Conservation (phyloP, 2,797 vertebrate species). For the Falco berigora region DNA sequence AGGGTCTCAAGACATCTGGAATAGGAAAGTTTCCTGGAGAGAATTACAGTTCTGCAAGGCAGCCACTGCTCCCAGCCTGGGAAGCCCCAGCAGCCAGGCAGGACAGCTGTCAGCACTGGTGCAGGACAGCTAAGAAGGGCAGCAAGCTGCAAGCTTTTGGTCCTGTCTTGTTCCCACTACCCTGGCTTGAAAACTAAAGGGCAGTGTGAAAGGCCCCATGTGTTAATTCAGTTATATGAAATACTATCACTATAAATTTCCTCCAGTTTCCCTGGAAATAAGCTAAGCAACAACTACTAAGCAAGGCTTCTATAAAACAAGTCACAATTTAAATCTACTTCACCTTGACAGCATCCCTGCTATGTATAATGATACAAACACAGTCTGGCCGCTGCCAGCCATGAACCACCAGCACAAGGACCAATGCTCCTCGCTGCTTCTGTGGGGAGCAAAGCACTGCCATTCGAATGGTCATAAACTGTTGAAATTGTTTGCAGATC, state of each 20-base stretch:
- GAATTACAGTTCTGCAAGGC: background rate
- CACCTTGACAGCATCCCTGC: background rate
- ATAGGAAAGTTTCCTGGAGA: background rate
- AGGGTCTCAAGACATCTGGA: background rate
- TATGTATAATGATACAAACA: rapidly evolving
- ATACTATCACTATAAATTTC: background rate
- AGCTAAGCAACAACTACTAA: background rate
- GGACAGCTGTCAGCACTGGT: background rate
- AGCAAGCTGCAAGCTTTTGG: background rate
- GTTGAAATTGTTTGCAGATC: background rate
- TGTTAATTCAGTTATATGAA: background rate
- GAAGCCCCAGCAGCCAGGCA: background rate
- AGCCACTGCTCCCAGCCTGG: background rate
- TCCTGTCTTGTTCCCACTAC: background rate
- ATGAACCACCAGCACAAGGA: background rate
- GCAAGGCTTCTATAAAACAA: background rate
- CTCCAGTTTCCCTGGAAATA: background rate
- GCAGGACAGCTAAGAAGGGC: background rate
- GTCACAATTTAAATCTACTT: background rate
- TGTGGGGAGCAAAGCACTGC: background rate
- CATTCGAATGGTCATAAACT: background rate
- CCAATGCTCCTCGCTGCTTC: background rate
- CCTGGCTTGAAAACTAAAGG: background rate
- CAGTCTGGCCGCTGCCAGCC: background rate
- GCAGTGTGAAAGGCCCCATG: background rate